Evolutionary conservation across 2,888 invertebrate genomes (phyloP).

Genomic region (Eupithecia subumbrata): DNA sequence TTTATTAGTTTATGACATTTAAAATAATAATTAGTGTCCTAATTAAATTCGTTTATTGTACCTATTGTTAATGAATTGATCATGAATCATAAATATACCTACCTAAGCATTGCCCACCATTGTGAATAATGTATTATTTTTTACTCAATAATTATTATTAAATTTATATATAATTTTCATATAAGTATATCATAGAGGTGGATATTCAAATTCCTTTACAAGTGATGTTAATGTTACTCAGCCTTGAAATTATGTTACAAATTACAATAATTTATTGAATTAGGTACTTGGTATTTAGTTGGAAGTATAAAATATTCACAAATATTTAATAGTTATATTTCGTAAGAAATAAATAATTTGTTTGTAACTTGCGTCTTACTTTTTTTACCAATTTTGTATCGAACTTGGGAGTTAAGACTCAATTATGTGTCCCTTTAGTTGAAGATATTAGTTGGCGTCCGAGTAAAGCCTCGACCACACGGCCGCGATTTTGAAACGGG

Average conservation of each 20-base stretch:
- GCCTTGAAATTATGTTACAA: conserved; percentile 14
- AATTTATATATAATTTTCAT: not conserved
- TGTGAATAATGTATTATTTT: not conserved
- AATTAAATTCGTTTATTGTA: not conserved
- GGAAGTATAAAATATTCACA: conserved; percentile 18
- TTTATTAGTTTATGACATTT: not conserved
- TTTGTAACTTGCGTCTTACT: conserved; percentile 8
- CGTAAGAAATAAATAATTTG: conserved; percentile 32
- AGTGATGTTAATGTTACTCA: conserved; percentile 1
- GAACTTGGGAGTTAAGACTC: not conserved
- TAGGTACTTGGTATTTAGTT: not conserved
- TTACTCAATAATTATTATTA: not conserved
- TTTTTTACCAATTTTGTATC: not conserved
- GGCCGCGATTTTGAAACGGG: too few relatives aligned
- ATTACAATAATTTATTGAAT: conserved; percentile 10
- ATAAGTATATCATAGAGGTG: not conserved
- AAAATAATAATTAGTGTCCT: conserved; percentile 5
- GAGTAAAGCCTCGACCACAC: too few relatives aligned
- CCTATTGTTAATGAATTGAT: not conserved
- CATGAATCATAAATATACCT: not conserved
- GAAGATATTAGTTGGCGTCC: not conserved
- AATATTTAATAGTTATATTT: conserved; percentile 17
- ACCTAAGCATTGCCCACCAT: not conserved
- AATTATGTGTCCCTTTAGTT: not conserved
- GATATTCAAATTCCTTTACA: not conserved